A percentile compares a stretch with the other conserved stretches of the same genome.
Evolutionary conservation across 2,888 invertebrate species (phyloP).

Genomic region (Leptopilina drosophilae): DNA sequence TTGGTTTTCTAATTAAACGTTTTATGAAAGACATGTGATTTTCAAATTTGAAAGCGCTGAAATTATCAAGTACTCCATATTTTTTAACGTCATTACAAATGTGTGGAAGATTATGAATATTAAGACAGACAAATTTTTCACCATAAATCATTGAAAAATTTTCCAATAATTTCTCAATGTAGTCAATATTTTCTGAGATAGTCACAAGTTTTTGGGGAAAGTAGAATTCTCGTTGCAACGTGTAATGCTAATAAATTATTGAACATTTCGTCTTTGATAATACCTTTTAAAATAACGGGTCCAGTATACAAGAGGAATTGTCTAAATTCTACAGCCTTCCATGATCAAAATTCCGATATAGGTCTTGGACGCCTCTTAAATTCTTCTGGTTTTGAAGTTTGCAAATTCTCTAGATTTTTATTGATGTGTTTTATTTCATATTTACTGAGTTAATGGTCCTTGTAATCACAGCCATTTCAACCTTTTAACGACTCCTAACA

Average conservation of each 20-base stretch:
- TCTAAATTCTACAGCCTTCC: constrained; percentile 11
- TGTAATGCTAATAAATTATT: constrained; percentile 1
- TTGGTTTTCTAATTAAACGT: not conserved
- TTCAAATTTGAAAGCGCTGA: constrained; percentile 1
- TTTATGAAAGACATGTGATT: not conserved
- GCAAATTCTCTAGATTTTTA: not conserved
- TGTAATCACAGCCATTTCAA: not conserved
- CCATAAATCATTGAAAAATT: constrained; percentile 32
- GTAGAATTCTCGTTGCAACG: constrained; percentile 6
- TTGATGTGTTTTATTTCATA: not conserved
- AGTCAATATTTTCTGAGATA: constrained; percentile 9
- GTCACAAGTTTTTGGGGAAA: not conserved
- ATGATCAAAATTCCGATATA: not conserved
- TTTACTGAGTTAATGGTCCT: not conserved
- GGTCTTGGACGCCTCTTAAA: constrained; percentile 18
- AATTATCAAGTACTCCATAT: not conserved
- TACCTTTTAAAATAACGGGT: constrained; percentile 5
- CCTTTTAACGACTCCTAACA: not conserved
- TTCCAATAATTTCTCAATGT: constrained; percentile 28
- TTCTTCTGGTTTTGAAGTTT: not conserved
- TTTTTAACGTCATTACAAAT: constrained; percentile 40
- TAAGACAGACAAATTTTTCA: constrained; percentile 29
- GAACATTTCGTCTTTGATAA: not conserved
- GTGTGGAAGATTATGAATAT: constrained; percentile 41
- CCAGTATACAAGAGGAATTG: constrained; percentile 9